These are phyloP conservation scores for crab-eating macaque (Macaca fascicularis) DNA, from an alignment of 2,113 vertebrate species.

Conservation along the genomic window T2T-MFA8v1.1 NC_088375.1:3292501-3293000, in stretches of 20 bases:
- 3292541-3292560: not conserved
- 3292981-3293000: not conserved
- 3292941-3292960: not conserved
- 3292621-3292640: not conserved
- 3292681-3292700: not conserved
- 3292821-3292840: not conserved
- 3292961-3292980: not conserved
- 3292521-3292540: not conserved
- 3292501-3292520: not conserved
- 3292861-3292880: not conserved
- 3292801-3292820: too few species aligned
- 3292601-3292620: not conserved
- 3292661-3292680: not conserved
- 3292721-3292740: not conserved
- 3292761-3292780: not conserved
- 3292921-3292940: not conserved
- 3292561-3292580: not conserved
- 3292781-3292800: fast-evolving
- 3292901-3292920: not conserved
- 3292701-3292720: not conserved
- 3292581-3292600: not conserved
- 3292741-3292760: too few species aligned
- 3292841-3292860: not conserved
- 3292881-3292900: not conserved
- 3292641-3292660: not conserved